Conservation (phyloP, 2,113 vertebrate genomes). For the Rattus norvegicus region GRCr8 NC_086022.1:146462001-146462500, state of each 20-base stretch:
- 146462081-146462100: slow-evolving; percentile 4
- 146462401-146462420: not conserved
- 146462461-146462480: not conserved
- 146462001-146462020: slow-evolving; percentile 12
- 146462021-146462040: slow-evolving; percentile 24
- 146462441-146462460: not conserved
- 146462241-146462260: not conserved
- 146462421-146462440: not conserved
- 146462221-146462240: not conserved
- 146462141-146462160: not conserved
- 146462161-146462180: not conserved
- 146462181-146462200: not conserved
- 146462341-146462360: not conserved
- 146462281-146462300: not conserved
- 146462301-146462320: not conserved
- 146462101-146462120: not conserved
- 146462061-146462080: not conserved
- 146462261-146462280: not conserved
- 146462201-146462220: not conserved
- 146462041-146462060: not conserved
- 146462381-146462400: not conserved
- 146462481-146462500: not conserved
- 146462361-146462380: not conserved
- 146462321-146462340: not conserved
- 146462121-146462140: not conserved